A percentile compares a stretch with the other conserved stretches of the same genome.
These are phyloP conservation scores for Drosophila kuntzei DNA, from an alignment of 2,888 invertebrate genomes.

Conservation along the genomic window DNA sequence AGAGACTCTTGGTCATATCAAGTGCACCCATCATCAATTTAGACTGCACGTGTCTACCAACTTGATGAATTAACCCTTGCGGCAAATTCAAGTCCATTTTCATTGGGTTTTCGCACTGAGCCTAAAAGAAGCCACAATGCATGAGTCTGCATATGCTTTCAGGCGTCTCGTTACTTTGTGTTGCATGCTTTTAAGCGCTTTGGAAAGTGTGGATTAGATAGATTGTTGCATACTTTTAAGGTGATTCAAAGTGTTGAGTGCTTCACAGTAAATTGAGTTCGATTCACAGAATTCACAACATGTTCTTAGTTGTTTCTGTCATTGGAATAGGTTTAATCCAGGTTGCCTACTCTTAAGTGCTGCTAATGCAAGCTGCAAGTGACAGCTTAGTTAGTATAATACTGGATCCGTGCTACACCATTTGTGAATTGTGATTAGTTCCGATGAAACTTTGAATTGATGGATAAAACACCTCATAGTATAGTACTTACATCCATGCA, in stretches of 20 bases:
- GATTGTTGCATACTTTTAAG: constrained; percentile 32
- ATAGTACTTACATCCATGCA: background rate
- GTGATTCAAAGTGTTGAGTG: background rate
- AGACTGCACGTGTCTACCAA: constrained; percentile 5
- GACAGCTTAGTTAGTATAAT: background rate
- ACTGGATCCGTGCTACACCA: constrained; percentile 8
- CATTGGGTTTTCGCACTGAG: background rate
- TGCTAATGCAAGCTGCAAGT: background rate
- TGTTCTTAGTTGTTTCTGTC: background rate
- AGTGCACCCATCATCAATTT: constrained; percentile 24
- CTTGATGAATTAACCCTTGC: constrained; percentile 7
- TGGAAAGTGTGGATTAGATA: background rate
- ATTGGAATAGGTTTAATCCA: background rate
- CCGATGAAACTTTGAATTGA: background rate
- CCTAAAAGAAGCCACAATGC: background rate
- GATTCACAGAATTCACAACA: constrained; percentile 10
- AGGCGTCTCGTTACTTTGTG: background rate
- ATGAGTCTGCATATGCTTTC: background rate
- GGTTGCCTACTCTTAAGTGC: background rate
- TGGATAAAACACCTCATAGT: background rate
- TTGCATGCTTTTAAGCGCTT: constrained; percentile 31
- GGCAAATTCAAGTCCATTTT: background rate
- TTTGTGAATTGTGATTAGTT: background rate
- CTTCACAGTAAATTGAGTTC: constrained; percentile 10
- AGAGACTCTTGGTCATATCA: constrained; percentile 9